Base-by-base conservation (phyloP, 1,140 invertebrate genomes). In the Laupala kohalensis region DNA sequence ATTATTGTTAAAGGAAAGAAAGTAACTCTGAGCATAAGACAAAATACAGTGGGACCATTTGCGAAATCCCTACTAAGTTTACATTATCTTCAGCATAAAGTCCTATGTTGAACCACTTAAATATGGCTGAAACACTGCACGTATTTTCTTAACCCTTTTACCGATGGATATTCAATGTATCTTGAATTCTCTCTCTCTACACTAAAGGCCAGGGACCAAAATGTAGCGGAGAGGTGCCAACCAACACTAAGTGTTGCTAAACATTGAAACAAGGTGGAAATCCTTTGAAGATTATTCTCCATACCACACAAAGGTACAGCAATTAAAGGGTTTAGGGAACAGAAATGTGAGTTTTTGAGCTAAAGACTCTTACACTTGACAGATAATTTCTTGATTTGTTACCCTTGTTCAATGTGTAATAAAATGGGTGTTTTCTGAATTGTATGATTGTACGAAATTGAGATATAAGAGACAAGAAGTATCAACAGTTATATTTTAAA, bases 371-470 rank as follows among this genome's bases (percentile, higher is more conserved):
- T 53, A 53, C 9, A 13, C 37, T 53, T 19, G 19, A 53, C 37
- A 53, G 37, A n/a, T 53, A 53, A 53, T 13, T 53, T 53, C 37
- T 53, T 53, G 37, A 13, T 53, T 53, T 37, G 9, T 53, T 53
- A 53, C 37, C 37, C 9, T 53, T 53, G 9, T 66, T 24, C 26
- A 24, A 70, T 24, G 37, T 24, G 25, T 25, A 70, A 30, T 64
- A 70, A 63, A 70, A 70, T 70, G 25, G 69, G 53, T 4, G 19
- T 24, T 6, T 70, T 37, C 29, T 25, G 19, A 26, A 25, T 53
- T 37, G 29, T 30, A 15, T 70, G 69, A 70, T 70, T 70, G 69
- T 70, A 70, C 69, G 30, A 70, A 66, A 70, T 64, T 70, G 69
- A 70, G 69, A 64, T 27, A 23, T 70, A 70, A 70, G 69, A 70